Conservation (phyloP, 2,797 vertebrate genomes). For the Megalops cyprinoides region DNA sequence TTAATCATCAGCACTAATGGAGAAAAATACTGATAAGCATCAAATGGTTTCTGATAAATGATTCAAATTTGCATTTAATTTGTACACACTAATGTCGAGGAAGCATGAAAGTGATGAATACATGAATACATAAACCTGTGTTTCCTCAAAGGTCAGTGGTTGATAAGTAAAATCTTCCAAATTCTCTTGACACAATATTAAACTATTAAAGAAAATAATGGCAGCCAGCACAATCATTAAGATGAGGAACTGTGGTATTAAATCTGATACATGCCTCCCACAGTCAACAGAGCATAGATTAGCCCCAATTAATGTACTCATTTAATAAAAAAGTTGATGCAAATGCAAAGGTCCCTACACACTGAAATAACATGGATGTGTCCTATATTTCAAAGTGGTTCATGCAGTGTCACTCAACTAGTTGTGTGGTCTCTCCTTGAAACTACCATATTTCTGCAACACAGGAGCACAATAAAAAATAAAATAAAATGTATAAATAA, state of each 20-base stretch:
- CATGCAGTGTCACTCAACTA: neutral
- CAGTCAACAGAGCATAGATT: neutral
- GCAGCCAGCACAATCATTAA: conserved; percentile 20
- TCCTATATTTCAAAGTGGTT: neutral
- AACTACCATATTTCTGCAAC: neutral
- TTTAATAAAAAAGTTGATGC: neutral
- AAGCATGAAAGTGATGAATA: conserved; percentile 22
- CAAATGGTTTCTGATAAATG: conserved; percentile 35
- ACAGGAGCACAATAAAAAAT: too few relatives aligned
- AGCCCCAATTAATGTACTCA: neutral
- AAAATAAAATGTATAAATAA: neutral
- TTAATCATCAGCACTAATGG: conserved; percentile 17
- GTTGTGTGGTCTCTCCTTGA: neutral
- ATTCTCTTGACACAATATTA: conserved; percentile 28
- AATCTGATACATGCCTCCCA: neutral
- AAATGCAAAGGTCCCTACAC: neutral
- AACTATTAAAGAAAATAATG: conserved; percentile 28
- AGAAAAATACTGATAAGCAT: conserved; percentile 29
- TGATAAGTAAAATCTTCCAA: conserved; percentile 1
- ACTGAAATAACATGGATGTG: neutral
- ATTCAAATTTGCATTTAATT: conserved; percentile 32
- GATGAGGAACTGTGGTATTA: conserved; percentile 5
- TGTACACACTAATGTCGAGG: conserved; percentile 25
- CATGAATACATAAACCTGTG: neutral
- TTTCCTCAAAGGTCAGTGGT: conserved; percentile 24